These are phyloP conservation scores for Telmatherina bonti DNA, from an alignment of 2,797 vertebrate genomes.

Conservation along the genomic window DNA sequence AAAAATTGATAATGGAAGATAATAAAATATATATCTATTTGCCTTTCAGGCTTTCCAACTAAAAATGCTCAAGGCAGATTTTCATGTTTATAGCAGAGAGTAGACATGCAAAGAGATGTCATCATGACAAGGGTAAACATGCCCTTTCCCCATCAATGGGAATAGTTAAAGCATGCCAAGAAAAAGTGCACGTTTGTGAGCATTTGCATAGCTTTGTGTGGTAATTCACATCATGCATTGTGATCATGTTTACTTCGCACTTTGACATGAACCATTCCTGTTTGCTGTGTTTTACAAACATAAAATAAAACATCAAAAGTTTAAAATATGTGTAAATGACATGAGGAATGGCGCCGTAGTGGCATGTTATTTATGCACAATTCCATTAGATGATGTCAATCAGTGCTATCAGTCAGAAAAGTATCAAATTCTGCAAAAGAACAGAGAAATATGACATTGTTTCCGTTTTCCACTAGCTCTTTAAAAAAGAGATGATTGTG, in stretches of 20 bases:
- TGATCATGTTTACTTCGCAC: too few relatives aligned
- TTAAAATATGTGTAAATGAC: too few relatives aligned
- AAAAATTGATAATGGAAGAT: neutral
- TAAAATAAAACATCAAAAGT: too few relatives aligned
- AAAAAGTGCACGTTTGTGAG: neutral
- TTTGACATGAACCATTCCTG: too few relatives aligned
- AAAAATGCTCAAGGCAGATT: neutral
- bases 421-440: neutral
- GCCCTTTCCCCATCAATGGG: too few relatives aligned
- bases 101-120: neutral
- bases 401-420: neutral
- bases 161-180: neutral
- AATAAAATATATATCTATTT: neutral
- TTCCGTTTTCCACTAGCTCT: too few relatives aligned
- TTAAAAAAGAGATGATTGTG: neutral
- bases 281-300: neutral
- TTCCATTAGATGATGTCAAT: neutral
- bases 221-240: too few relatives aligned
- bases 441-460: neutral
- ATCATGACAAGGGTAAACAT: neutral
- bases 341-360: too few relatives aligned
- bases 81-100: neutral
- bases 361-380: too few relatives aligned
- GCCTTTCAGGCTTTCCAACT: neutral
- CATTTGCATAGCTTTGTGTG: too few relatives aligned